phyloP scores from a whole-genome alignment of 2,113 vertebrate genomes.

The Carassius gibelio region DNA sequence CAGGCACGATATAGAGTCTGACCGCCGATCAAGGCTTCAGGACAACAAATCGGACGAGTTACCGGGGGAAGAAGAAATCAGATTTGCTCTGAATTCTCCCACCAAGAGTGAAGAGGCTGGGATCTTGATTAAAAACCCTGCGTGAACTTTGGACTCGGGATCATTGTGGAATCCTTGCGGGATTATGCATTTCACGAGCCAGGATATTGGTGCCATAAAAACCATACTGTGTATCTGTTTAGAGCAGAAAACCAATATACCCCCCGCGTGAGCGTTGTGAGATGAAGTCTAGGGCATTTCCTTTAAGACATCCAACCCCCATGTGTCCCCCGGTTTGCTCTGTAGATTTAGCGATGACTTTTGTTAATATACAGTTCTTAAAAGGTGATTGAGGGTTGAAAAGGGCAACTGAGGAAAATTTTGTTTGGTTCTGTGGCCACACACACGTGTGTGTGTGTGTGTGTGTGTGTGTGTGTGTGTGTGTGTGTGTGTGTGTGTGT shows the following conservation, averaged over 20 bases:
- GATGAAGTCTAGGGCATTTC: constrained; percentile 27
- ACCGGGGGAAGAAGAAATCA: constrained; percentile 46
- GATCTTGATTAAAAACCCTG: constrained; percentile 54
- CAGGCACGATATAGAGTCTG: constrained; percentile 44
- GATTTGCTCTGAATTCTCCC: constrained; percentile 45
- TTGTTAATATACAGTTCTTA: background rate
- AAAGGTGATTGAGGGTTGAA: constrained; percentile 38
- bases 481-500: too few species aligned
- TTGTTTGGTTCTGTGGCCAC: constrained; percentile 11
- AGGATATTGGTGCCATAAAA: constrained; percentile 27
- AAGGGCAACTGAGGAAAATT: constrained; percentile 21
- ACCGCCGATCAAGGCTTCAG: constrained; percentile 46
- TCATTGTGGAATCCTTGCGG: constrained; percentile 33
- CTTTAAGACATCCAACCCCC: constrained; percentile 14
- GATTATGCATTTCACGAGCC: constrained; percentile 11
- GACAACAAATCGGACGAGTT: constrained; percentile 57
- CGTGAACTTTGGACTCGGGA: constrained; percentile 44
- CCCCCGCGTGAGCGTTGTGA: background rate
- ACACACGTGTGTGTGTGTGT: background rate
- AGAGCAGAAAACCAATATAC: background rate
- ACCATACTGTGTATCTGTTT: constrained; percentile 5
- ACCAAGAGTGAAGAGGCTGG: constrained; percentile 50
- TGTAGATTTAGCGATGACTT: background rate
- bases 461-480: too few species aligned
- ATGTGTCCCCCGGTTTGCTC: background rate